Conservation (phyloP, 1,140 invertebrate genomes). For the Onthophagus taurus region DNA sequence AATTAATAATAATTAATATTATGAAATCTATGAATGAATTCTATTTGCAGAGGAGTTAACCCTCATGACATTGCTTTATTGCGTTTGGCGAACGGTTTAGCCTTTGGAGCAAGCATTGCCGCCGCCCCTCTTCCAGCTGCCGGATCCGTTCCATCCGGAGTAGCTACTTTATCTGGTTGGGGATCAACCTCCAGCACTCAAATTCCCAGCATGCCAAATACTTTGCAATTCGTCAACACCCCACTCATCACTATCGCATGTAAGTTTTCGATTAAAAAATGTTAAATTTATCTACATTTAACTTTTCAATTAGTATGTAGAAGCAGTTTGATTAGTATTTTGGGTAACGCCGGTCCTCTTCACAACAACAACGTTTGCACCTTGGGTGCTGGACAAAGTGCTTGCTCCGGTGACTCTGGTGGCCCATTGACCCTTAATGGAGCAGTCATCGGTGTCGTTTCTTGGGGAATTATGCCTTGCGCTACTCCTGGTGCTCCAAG, state of each 20-base stretch:
- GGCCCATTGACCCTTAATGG: conserved; percentile 41
- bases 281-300: too few species aligned
- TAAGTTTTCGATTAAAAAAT: too few species aligned
- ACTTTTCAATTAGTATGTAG: too few species aligned
- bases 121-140: conserved; percentile 38
- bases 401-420: conserved; percentile 49
- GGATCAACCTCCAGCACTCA: conserved; percentile 29
- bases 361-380: conserved; percentile 47
- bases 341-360: conserved; percentile 25
- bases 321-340: conserved; percentile 14
- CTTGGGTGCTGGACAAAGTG: conserved; percentile 21
- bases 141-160: conserved; percentile 28
- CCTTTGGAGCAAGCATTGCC: conserved; percentile 44
- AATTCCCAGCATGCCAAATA: conserved; percentile 31
- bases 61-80: conserved; percentile 56
- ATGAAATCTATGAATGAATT: conserved; percentile 1
- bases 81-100: conserved; percentile 43
- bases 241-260: conserved; percentile 11
- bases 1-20: conserved; percentile 10
- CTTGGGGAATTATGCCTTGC: conserved; percentile 62
- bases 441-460: conserved; percentile 52
- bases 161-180: conserved; percentile 37
- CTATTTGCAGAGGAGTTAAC: conserved; percentile 38
- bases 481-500: conserved; percentile 51
- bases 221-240: conserved; percentile 32